phyloP scores from a whole-genome alignment of 2,797 vertebrate species.

The Cercopithecus hamlyni region DNA sequence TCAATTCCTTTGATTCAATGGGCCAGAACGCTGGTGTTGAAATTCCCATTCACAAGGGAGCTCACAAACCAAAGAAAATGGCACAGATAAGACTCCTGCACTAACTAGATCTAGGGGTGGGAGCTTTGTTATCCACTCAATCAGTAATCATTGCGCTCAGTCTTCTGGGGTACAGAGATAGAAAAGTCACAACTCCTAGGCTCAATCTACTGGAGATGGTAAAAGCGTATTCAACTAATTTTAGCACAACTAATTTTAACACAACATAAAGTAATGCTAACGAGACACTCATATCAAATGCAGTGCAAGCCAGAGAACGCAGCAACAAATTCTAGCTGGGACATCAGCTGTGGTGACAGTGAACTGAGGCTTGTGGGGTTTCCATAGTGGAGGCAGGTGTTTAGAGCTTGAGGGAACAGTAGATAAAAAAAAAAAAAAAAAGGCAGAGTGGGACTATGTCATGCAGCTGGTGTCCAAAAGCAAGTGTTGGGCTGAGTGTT shows the following conservation, averaged over 20 bases:
- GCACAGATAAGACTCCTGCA: neutral
- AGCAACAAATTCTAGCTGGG: neutral
- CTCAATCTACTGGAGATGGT: neutral
- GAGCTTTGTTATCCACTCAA: neutral
- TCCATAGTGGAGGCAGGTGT: neutral
- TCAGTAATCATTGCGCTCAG: neutral
- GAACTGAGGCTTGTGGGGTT: neutral
- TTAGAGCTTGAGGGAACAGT: neutral
- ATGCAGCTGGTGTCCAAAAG: neutral
- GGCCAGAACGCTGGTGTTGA: neutral
- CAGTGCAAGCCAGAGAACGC: neutral
- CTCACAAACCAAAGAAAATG: neutral
- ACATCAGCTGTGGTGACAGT: neutral
- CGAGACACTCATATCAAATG: neutral
- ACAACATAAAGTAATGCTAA: neutral
- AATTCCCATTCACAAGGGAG: neutral
- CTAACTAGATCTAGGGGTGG: neutral
- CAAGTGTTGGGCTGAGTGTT: neutral
- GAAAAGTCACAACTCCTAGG: neutral
- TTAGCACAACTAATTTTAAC: neutral
- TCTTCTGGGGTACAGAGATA: neutral
- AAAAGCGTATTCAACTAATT: neutral
- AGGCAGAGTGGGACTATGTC: neutral
- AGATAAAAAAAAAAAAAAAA: neutral
- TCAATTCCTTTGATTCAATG: neutral